Conservation (phyloP, 2,113 vertebrate species). For the Alligator mississippiensis region DNA sequence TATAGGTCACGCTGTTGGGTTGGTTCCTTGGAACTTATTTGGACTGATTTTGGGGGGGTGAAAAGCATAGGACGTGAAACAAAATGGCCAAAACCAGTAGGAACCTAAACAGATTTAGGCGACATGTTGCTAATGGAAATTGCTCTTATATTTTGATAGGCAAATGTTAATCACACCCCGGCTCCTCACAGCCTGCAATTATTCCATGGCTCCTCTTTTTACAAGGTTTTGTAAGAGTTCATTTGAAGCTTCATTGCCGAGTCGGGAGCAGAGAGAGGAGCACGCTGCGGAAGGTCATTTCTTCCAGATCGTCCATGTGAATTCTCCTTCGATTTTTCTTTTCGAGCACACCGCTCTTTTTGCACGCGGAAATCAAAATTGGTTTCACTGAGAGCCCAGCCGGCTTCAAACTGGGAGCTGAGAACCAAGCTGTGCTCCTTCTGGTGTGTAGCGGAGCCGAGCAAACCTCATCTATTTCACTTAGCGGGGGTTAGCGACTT, state of each 20-base stretch:
- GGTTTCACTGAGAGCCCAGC: neutral
- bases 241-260: constrained; percentile 47
- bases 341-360: neutral
- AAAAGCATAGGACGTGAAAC: neutral
- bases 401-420: neutral
- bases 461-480: neutral
- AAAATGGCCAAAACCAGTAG: neutral
- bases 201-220: constrained; percentile 57
- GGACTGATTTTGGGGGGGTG: neutral
- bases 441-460: neutral
- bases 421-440: neutral
- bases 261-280: constrained; percentile 21
- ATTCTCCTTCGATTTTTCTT: neutral
- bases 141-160: constrained; percentile 46
- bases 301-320: neutral
- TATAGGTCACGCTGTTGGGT: neutral
- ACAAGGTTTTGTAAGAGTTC: constrained; percentile 10
- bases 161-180: constrained; percentile 71
- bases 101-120: neutral
- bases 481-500: neutral
- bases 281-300: constrained; percentile 14
- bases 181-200: constrained; percentile 70
- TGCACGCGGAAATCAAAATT: neutral
- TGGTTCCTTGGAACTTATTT: neutral
- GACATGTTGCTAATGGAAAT: constrained; percentile 13